These are phyloP conservation scores for Andrena camellia DNA, from an alignment of 2,888 invertebrate species.

Conservation along the genomic window DNA sequence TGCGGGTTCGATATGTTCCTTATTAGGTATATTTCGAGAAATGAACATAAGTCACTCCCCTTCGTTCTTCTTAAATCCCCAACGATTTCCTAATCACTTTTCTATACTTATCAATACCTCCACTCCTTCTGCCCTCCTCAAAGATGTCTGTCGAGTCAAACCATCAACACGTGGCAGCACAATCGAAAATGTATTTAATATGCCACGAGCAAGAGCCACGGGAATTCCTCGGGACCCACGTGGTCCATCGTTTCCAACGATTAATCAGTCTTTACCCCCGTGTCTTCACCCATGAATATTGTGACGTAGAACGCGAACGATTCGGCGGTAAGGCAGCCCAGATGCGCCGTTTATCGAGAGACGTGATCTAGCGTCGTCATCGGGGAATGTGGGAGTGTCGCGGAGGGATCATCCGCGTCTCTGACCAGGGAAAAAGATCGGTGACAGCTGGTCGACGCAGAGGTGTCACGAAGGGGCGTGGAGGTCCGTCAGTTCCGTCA, in stretches of 20 bases:
- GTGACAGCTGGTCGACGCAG: conserved; percentile 68
- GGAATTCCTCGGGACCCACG: background rate
- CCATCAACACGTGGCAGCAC: background rate
- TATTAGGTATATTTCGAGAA: no score
- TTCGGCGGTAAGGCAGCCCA: conserved; percentile 52
- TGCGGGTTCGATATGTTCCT: no score
- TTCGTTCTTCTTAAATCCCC: no score
- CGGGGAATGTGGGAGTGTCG: conserved; percentile 84
- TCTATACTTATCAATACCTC: no score
- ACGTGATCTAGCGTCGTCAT: conserved; percentile 82
- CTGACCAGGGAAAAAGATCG: conserved; percentile 64
- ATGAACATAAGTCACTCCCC: no score
- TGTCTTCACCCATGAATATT: conserved; percentile 50
- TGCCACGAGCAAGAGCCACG: background rate
- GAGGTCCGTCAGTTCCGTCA: conserved; percentile 69
- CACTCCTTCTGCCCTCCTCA: no score
- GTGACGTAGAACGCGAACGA: conserved; percentile 57
- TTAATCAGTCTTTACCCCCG: conserved; percentile 37
- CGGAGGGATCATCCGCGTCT: conserved; percentile 70
- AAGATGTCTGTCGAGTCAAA: background rate
- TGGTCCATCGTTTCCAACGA: background rate
- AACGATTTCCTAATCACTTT: no score
- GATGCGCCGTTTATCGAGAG: conserved; percentile 72
- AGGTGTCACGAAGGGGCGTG: conserved; percentile 82
- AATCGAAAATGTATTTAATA: no score